Evolutionary conservation across 1,140 invertebrate genomes (phyloP), one percentile per base, ranked within the genome.

Genomic region (Coptotermes formosanus): DNA sequence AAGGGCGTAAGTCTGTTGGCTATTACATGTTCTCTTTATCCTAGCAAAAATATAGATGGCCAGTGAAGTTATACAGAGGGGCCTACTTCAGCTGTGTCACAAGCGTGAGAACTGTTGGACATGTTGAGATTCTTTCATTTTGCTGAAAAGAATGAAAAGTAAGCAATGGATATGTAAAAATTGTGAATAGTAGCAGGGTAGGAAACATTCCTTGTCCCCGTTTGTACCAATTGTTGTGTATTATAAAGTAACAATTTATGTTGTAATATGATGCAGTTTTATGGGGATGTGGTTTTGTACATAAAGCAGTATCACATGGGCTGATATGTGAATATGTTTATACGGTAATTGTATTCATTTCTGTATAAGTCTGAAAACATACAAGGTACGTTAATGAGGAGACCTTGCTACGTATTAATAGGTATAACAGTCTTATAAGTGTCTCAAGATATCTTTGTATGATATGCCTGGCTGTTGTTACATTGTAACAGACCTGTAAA

Each of bases 401-500:
- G 2, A 16, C 8, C 9, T 75, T 75, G n/a, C 30, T 30, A 75
- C 7, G 25, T 75, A 75, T 30, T 75, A 75, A 75, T 75, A 75
- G 9, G 25, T 30, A 75, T 75, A 75, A 75, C 16, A 30, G 3
- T 75, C 25, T 30, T 11, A 2, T 75, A 75, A 8, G 64, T 75
- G 64, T 75, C 64, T 75, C 25, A 8, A 30, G 19, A n/a, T 75
- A 75, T n/a, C 25, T 75, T 75, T 75, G 59, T 55, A 4, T 75
- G 64, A 6, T n/a, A 75, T 75, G 64, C n/a, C 64, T 75, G 64
- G 64, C 64, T 75, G n/a, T 75, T 30, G n/a, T 75, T 30, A 30
- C 64, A 12, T 75, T 30, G n/a, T 75, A 75, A 75, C 64, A 75
- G 64, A 75, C n/a, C 64, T 75, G 64, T 75, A 30, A 75, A 75